Percentiles rank a stretch among this genome's conserved stretches.
These are phyloP conservation scores for Stichodactyla mertensii DNA, from an alignment of 64 coral and sea anemone genomes.

Conservation along the genomic window DNA sequence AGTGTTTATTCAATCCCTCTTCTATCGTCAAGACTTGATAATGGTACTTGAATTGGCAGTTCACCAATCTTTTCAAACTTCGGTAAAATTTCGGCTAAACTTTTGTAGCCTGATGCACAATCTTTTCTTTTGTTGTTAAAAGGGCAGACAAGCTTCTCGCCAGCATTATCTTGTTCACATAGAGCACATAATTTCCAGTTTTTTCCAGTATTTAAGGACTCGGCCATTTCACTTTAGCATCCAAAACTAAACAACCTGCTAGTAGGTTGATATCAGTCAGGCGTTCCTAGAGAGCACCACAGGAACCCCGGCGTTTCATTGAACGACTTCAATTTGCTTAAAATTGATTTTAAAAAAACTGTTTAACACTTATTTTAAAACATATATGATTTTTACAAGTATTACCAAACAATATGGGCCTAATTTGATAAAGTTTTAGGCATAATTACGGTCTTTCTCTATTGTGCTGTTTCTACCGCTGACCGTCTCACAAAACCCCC, in stretches of 20 bases:
- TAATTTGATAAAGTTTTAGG: no score
- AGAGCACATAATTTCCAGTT: constrained; percentile 38
- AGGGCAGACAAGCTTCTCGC: constrained; percentile 35
- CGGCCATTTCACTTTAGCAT: background rate
- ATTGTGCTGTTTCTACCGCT: no score
- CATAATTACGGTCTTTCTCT: no score
- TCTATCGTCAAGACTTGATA: constrained; percentile 29
- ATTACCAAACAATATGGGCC: no score
- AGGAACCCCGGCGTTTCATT: background rate
- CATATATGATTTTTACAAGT: no score
- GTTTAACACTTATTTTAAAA: no score
- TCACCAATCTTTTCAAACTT: constrained; percentile 35
- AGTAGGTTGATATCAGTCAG: background rate
- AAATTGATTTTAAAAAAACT: no score
- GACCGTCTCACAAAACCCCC: no score
- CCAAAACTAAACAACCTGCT: background rate
- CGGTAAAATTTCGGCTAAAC: no score
- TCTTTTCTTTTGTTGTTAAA: constrained; percentile 25
- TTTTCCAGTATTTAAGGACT: background rate
- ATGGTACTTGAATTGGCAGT: constrained; percentile 39
- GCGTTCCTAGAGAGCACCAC: constrained; percentile 9
- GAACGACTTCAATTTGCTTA: no score
- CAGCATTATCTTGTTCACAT: constrained; percentile 2
- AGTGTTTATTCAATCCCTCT: constrained; percentile 34
- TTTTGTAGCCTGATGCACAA: constrained; percentile 18